Base-by-base conservation (phyloP, 1,140 invertebrate genomes). In the Ditylenchus dipsaci region DNA sequence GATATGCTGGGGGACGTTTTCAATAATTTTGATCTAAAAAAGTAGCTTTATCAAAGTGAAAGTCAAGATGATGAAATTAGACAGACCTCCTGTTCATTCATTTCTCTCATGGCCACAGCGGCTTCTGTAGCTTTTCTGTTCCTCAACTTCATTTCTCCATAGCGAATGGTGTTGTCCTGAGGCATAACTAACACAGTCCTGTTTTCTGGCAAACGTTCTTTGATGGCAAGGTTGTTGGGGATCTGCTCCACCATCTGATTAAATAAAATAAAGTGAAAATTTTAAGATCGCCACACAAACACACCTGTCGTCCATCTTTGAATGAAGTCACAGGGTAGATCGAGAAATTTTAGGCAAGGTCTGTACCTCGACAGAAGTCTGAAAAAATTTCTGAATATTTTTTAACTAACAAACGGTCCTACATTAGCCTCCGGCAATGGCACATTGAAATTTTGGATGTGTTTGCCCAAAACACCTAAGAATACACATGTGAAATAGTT, bases 241-340 rank as follows among this genome's bases (percentile, higher is more conserved):
- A 70, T 53, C 8, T 70, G 29, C n/a, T 70, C 68, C 33, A 70
- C 17, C 19, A 70, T 23, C 67, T 71, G 21, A 61, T 19, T 8
- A 53, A 53, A 17, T 15, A 53, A 53, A 15, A 53, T 21, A 21
- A 21, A 21, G 15, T 21, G 8, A 53, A 53, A 7, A 53, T 5
- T 7, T 53, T 53, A 7, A 53, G n/a, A 45, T 13, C 43, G n/a
- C 43, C 43, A 45, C n/a, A 53, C 49, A 19, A 53, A 7, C 49
- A 45, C 38, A 70, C 68, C 49, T 70, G 68, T 69, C 53, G 67
- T n/a, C 68, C 68, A 47, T 70, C 58, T 9, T 58, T 47, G 57
- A 70, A 68, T 33, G 67, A 38, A n/a, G 68, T 70, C n/a, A 30
- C 42, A 3, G 56, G 63, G 45, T 42, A 42, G 57, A 21, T 26